A percentile compares a stretch with the other conserved stretches of the same genome.
These are phyloP conservation scores for Apostichopus californicus DNA, from an alignment of 35 echinoderm and acorn worm species.

Conservation along the genomic window DNA sequence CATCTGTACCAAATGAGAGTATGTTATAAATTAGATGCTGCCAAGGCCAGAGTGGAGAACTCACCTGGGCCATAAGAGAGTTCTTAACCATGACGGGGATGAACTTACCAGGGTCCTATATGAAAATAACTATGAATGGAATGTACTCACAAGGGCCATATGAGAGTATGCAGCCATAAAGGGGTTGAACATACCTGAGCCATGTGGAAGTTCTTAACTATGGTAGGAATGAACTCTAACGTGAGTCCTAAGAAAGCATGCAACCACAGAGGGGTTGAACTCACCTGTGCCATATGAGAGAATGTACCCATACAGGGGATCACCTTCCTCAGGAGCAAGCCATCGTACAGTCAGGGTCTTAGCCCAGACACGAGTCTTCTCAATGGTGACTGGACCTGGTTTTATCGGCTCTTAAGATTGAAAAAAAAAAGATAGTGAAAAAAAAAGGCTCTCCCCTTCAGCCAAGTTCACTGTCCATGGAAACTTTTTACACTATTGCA, in stretches of 20 bases:
- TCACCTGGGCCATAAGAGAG: no score
- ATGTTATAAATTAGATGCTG: no score
- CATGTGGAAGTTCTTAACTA: background rate
- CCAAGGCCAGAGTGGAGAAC: no score
- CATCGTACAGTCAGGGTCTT: constrained; percentile 20
- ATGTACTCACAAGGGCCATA: no score
- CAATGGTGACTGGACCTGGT: constrained; percentile 25
- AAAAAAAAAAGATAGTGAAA: background rate
- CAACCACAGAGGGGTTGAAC: background rate
- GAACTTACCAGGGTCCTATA: no score
- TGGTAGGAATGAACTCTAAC: background rate
- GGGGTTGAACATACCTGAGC: no score
- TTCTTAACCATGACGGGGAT: no score
- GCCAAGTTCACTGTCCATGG: no score
- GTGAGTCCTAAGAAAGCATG: background rate
- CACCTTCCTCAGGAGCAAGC: background rate
- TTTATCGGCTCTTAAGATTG: background rate
- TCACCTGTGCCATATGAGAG: constrained; percentile 18
- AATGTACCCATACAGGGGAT: background rate
- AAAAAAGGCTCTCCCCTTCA: background rate
- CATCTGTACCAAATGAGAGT: no score
- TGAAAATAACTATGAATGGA: no score
- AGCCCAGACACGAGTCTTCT: background rate
- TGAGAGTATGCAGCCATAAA: no score
- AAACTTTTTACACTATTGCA: no score